Base-by-base conservation (phyloP, 2,888 invertebrate genomes). In the Polydrusus cervinus region DNA sequence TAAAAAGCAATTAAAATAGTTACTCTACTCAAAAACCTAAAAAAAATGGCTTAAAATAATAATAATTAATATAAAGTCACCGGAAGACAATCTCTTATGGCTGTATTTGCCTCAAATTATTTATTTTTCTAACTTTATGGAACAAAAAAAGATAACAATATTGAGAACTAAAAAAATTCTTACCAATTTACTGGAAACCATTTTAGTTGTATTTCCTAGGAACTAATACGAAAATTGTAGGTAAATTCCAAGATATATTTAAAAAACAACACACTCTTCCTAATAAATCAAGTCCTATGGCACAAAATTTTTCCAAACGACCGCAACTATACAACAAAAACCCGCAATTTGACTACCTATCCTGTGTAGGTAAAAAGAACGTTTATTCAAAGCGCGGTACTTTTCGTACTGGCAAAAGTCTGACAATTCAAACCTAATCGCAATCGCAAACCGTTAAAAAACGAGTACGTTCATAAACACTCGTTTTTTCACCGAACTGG, bases 121-220 rank as follows among this genome's bases (percentile, higher is more conserved):
- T n/a, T 25, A 25, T 25, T 25, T 3, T 25, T 25, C 25, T 25
- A n/a, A 25, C 25, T 25, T 5, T 25, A 25, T 25, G 25, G 25
- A 25, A 25, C 25, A 25, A 25, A 25, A 25, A 25, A 25, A 25
- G 25, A 25, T 25, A 3, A 5, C 1, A 25, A 25, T 5, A 25
- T 7, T 3, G 6, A 43, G n/a, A 13, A 43, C 43, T n/a, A 8
- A 34, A 9, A 34, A 34, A 34, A 34, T 34, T 64, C 79, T 60
- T 80, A 81, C 82, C 80, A 82, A 77, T 80, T 82, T 82, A 68
- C 81, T 80, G 57, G 82, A 81, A 51, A 82, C 82, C 82, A 82
- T 82, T 53, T 79, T 80, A 69, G 65, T 51, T 40, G 10, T 14
- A 8, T n/a, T 55, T 45, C 13, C 25, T 16, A 45, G 64, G 57